Percentiles rank a stretch among this genome's conserved stretches.
phyloP scores from a whole-genome alignment of 1,140 invertebrate species.

The Macrosteles quadrilineatus region DNA sequence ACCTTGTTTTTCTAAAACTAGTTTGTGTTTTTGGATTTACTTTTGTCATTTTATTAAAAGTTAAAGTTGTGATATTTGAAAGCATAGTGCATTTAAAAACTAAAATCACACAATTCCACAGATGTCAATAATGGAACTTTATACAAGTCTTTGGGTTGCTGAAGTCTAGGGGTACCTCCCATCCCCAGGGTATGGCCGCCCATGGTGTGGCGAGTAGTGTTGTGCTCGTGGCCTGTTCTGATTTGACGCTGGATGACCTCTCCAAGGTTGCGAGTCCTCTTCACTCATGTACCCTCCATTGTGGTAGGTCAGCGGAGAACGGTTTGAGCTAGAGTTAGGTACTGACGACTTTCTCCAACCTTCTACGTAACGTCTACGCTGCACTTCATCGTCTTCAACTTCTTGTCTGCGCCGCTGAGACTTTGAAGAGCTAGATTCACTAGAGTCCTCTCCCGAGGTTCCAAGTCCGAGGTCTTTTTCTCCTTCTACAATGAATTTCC shows the following conservation, averaged over 20 bases:
- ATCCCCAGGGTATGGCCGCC: constrained; percentile 10
- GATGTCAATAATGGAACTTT: background rate
- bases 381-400: constrained; percentile 58
- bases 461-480: constrained; percentile 86
- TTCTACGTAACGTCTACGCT: constrained; percentile 57
- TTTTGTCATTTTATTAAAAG: background rate
- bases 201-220: constrained; percentile 22
- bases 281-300: constrained; percentile 41
- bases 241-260: constrained; percentile 25
- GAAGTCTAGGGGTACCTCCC: constrained; percentile 10
- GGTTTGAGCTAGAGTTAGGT: constrained; percentile 48
- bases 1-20: background rate
- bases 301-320: constrained; percentile 41
- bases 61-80: background rate
- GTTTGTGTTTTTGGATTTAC: background rate
- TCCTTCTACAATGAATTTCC: constrained; percentile 48
- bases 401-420: constrained; percentile 57
- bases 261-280: constrained; percentile 36
- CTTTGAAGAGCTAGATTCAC: constrained; percentile 69
- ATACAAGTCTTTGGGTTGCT: background rate
- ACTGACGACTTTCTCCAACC: constrained; percentile 69
- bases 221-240: constrained; percentile 6
- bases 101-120: constrained; percentile 22
- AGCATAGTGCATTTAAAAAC: background rate
- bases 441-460: constrained; percentile 79